Conservation (phyloP, 2,888 invertebrate species). For the Drosophila kanekoi region DNA sequence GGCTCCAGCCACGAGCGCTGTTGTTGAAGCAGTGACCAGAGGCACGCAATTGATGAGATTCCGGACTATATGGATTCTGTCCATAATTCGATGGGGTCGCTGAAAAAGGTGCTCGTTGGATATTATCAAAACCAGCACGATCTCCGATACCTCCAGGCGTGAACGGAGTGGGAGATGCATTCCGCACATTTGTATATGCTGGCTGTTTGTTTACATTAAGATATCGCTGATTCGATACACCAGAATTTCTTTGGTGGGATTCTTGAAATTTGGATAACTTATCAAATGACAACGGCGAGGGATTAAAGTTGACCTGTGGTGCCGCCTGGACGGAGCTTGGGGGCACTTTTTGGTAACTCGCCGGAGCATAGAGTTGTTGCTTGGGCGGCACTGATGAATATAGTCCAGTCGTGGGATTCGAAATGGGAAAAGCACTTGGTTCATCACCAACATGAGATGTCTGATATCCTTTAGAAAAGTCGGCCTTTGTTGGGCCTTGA, state of each 20-base stretch:
- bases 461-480: conserved; percentile 3
- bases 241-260: conserved; percentile 13
- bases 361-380: conserved; percentile 62
- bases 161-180: conserved; percentile 78
- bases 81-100: conserved; percentile 25
- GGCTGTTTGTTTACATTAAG: conserved; percentile 27
- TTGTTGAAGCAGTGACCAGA: conserved; percentile 90
- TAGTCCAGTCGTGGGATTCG: conserved; percentile 15
- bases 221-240: conserved; percentile 21
- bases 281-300: conserved; percentile 82
- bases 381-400: conserved; percentile 46
- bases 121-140: conserved; percentile 16
- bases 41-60: conserved; percentile 22
- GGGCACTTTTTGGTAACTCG: conserved; percentile 68
- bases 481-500: conserved; percentile 1
- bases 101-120: conserved; percentile 21
- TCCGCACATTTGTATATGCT: conserved; percentile 55
- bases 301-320: conserved; percentile 78
- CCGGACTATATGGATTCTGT: conserved; percentile 4
- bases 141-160: conserved; percentile 21
- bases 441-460: neutral
- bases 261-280: conserved; percentile 83
- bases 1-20: conserved; percentile 92
- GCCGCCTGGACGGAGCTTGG: conserved; percentile 44
- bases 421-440: conserved; percentile 29